Conservation (phyloP, 2,797 vertebrate species). For the Sebastes ruberrimus region DNA sequence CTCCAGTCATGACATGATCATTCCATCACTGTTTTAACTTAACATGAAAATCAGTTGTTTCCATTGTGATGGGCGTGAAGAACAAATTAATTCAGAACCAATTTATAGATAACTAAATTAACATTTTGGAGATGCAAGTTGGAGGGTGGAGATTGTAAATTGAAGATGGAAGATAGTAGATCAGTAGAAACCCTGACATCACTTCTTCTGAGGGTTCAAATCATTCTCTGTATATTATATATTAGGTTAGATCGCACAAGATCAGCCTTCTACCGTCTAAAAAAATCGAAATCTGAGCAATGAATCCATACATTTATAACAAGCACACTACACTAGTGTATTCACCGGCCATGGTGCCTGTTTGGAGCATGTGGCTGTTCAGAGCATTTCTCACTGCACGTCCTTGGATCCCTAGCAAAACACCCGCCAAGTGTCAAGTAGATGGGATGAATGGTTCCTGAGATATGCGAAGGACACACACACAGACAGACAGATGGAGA, state of each 20-base stretch:
- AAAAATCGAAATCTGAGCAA: too few relatives aligned
- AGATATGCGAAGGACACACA: neutral
- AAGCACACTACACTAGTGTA: too few relatives aligned
- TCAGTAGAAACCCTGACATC: neutral
- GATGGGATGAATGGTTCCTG: neutral
- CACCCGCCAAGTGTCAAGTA: neutral
- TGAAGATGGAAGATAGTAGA: neutral
- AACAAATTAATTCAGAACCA: neutral
- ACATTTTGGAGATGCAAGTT: neutral
- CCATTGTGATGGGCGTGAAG: neutral
- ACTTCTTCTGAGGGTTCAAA: neutral
- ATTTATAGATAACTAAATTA: neutral
- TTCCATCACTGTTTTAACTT: neutral
- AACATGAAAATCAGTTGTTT: neutral
- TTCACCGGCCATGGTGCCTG: too few relatives aligned
- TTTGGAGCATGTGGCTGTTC: too few relatives aligned
- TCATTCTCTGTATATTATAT: neutral
- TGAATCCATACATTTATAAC: too few relatives aligned
- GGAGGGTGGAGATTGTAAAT: neutral
- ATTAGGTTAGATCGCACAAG: too few relatives aligned
- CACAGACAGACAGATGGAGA: neutral
- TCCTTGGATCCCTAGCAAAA: too few relatives aligned
- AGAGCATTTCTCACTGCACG: too few relatives aligned
- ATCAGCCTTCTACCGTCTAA: too few relatives aligned
- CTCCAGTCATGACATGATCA: neutral